These are phyloP conservation scores for Theristicus caerulescens DNA, from an alignment of 2,113 vertebrate genomes.

Conservation along the genomic window DNA sequence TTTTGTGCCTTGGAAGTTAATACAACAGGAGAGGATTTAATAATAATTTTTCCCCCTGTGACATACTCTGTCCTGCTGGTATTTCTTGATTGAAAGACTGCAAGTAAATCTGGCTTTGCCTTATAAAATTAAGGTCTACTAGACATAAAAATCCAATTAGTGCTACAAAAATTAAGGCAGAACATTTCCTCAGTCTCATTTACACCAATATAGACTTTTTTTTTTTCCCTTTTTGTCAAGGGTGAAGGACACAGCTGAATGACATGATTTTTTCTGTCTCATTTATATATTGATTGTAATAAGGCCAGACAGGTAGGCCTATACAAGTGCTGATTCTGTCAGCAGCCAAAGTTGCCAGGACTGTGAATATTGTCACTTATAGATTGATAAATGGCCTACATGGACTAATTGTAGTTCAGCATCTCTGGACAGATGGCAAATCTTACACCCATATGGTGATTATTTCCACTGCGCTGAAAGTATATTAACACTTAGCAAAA, in stretches of 20 bases:
- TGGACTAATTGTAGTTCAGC: conserved; percentile 32
- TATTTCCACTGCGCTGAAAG: conserved; percentile 48
- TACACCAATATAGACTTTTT: neutral
- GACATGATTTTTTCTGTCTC: neutral
- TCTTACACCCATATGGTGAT: conserved; percentile 60
- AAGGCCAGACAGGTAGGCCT: conserved; percentile 51
- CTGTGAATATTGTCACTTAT: conserved; percentile 47
- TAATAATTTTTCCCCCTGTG: neutral
- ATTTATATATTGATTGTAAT: conserved; percentile 48
- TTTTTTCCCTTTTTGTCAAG: neutral
- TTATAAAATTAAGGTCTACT: conserved; percentile 26
- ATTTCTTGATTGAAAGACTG: conserved; percentile 3
- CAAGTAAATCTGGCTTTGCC: conserved; percentile 1
- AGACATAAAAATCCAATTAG: conserved; percentile 28
- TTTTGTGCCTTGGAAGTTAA: neutral
- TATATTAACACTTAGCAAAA: conserved; percentile 59
- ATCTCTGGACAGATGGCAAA: conserved; percentile 58
- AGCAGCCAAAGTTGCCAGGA: conserved; percentile 37
- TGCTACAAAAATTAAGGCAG: conserved; percentile 1
- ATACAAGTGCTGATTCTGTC: conserved; percentile 12
- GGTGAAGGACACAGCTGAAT: neutral
- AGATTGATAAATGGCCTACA: conserved; percentile 66
- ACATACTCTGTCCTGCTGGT: neutral
- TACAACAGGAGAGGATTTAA: neutral
- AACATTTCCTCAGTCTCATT: neutral